Evolutionary conservation across 2,888 invertebrate genomes (phyloP), one percentile per base, ranked within the genome.

Genomic region (Bursaphelenchus okinawaensis): DNA sequence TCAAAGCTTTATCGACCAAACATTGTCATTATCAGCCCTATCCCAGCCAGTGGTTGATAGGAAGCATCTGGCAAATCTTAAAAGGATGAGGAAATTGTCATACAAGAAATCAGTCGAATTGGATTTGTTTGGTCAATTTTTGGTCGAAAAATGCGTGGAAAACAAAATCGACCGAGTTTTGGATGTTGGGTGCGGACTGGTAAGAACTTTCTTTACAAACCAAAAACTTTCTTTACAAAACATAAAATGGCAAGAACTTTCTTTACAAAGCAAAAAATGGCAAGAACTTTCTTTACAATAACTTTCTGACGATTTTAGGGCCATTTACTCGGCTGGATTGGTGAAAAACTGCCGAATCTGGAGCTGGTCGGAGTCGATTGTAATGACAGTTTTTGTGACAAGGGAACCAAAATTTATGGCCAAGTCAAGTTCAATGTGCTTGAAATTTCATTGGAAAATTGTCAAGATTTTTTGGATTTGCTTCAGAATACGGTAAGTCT

Each of bases 101-200:
- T 19, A 20, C 23, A 40, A 27, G 12, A 59, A 59, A 6, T 24
- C 23, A 19, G 22, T 59, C 12, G 50, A 59, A 52, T 50, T 59
- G 40, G 22, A 50, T 8, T 20, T 19, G 12, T 62, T 62, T 24
- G 62, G 62, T 12, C 24, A 64, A 19, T 27, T 70, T n/a, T 23
- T 68, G 12, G 50, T 28, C 1, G 16, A 31, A 8, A 40, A 40
- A 20, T 63, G 69, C 29, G 26, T 23, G 7, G 40, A 67, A 24
- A 28, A 52, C 24, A 52, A 52, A 12, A 52, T 68, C 28, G 19
- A 23, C 6, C n/a, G 58, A 52, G 55, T 68, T 26, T 55, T 68
- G 6, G 68, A 68, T 40, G 65, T 68, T 27, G 68, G 68, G 23
- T 68, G 68, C 51, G 68, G 68, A 8, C 27, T 60, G 23, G 68